Evolutionary conservation across 53 echinoderm and acorn worm species (phyloP).

Genomic region (Holothuria scabra): DNA sequence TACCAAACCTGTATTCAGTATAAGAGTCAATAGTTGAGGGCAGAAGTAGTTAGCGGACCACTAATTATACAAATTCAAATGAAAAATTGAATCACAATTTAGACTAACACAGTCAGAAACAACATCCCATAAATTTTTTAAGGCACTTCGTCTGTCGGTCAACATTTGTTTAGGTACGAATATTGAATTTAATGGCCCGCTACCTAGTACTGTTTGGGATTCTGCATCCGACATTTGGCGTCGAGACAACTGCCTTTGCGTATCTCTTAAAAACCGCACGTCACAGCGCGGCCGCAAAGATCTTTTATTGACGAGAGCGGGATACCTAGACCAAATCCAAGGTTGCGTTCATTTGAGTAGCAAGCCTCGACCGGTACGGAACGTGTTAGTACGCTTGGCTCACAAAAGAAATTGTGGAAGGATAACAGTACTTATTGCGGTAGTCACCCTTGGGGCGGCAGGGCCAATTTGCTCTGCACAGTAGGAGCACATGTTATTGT

Average conservation of each 20-base stretch:
- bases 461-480: slow-evolving; percentile 44
- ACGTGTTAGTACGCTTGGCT: background rate
- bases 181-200: too few relatives aligned
- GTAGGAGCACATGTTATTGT: slow-evolving; percentile 41
- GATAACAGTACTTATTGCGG: slow-evolving; percentile 2
- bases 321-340: slow-evolving; percentile 21
- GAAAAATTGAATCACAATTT: too few relatives aligned
- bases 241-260: slow-evolving; percentile 31
- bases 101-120: too few relatives aligned
- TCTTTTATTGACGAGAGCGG: slow-evolving; percentile 44
- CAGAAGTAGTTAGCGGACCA: too few relatives aligned
- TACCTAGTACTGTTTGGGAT: too few relatives aligned
- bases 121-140: too few relatives aligned
- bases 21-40: too few relatives aligned
- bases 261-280: slow-evolving; percentile 7
- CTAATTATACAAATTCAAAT: too few relatives aligned
- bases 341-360: slow-evolving; percentile 13
- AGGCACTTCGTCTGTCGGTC: too few relatives aligned
- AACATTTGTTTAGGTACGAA: too few relatives aligned
- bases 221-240: too few relatives aligned
- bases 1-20: too few relatives aligned
- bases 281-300: slow-evolving; percentile 42
- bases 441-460: slow-evolving; percentile 39
- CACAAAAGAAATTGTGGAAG: slow-evolving; percentile 31
- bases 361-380: background rate